These are phyloP conservation scores for Andrena cerasifolii DNA, from an alignment of 1,140 invertebrate species.

Conservation along the genomic window DNA sequence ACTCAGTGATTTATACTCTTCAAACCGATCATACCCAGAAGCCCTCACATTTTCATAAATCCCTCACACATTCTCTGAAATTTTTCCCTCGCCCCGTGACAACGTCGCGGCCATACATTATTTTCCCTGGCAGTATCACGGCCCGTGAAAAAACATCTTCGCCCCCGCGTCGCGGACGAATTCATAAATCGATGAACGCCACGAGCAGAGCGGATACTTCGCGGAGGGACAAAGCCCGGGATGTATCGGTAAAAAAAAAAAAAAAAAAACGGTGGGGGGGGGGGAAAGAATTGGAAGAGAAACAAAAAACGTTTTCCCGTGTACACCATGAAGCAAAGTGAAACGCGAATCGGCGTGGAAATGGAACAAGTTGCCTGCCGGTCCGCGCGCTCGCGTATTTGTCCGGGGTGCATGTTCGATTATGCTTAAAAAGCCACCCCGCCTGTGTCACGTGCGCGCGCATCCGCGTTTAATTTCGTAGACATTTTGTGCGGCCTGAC, in stretches of 20 bases:
- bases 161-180: conserved; percentile 20
- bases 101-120: conserved; percentile 22
- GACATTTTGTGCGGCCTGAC: not conserved
- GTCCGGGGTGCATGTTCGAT: not conserved
- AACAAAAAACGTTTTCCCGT: too few relatives aligned
- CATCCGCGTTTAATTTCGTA: conserved; percentile 7
- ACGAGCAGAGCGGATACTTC: conserved; percentile 7
- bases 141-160: conserved; percentile 24
- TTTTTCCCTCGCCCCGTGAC: not conserved
- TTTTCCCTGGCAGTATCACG: not conserved
- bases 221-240: not conserved
- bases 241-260: too few relatives aligned
- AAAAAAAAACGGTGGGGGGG: too few relatives aligned
- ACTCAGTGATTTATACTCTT: not conserved
- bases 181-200: conserved; percentile 43
- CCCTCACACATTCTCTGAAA: not conserved
- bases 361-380: not conserved
- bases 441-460: not conserved
- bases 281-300: not conserved
- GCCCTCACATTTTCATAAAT: too few relatives aligned
- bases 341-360: conserved; percentile 11
- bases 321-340: conserved; percentile 3
- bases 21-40: not conserved
- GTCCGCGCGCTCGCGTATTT: not conserved
- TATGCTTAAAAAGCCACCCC: conserved; percentile 12